Percentiles rank a stretch among this genome's conserved stretches.
Evolutionary conservation across 2,113 vertebrate genomes (phyloP).

Genomic region (Okapia johnstoni): DNA sequence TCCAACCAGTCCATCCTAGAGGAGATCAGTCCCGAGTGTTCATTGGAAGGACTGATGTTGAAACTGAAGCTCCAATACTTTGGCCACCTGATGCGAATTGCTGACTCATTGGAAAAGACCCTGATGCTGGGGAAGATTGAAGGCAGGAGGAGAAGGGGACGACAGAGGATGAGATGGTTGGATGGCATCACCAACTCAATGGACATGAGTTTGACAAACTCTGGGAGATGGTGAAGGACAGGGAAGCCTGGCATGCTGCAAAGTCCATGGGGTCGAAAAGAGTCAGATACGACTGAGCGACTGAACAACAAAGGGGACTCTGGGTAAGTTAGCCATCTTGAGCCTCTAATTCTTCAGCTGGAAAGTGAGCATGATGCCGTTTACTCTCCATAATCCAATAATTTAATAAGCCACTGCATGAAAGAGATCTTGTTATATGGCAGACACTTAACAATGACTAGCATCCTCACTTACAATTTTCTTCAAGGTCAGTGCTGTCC

Average conservation of each 20-base stretch:
- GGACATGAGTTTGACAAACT: not conserved
- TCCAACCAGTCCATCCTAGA: not conserved
- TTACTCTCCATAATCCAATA: not conserved
- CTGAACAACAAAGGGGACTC: not conserved
- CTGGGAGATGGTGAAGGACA: not conserved
- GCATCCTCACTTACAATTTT: not conserved
- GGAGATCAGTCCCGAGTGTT: not conserved
- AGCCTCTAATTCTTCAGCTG: not conserved
- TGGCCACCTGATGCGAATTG: not conserved
- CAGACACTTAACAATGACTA: not conserved
- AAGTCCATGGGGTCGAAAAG: not conserved
- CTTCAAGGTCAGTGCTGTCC: not conserved
- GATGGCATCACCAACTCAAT: not conserved
- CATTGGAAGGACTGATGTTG: not conserved
- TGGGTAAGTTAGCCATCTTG: not conserved
- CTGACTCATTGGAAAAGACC: not conserved
- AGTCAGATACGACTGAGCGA: accelerated
- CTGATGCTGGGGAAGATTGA: not conserved
- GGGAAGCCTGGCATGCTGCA: not conserved
- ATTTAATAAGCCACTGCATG: not conserved
- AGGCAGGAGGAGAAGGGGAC: not conserved
- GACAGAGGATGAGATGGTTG: not conserved
- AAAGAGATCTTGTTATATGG: not conserved
- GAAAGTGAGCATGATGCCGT: not conserved
- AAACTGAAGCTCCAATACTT: not conserved